A percentile compares a stretch with the other conserved stretches of the same genome.
phyloP scores from a whole-genome alignment of 2,797 vertebrate genomes.

The Menidia menidia region DNA sequence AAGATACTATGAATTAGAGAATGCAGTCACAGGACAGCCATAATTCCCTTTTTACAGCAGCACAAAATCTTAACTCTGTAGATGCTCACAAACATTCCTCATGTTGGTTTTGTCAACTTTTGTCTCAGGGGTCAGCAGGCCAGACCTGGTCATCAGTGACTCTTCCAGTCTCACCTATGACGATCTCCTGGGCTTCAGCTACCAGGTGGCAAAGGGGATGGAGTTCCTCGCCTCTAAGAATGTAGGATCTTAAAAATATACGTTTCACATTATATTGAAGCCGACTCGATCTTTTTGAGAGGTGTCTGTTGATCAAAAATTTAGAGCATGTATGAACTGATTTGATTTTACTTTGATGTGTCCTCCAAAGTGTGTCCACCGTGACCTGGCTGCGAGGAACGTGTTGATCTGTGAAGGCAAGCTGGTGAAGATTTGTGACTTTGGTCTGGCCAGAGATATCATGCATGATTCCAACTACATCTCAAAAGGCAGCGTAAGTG shows the following conservation, averaged over 20 bases:
- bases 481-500: slow-evolving; percentile 97
- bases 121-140: slow-evolving; percentile 84
- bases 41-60: slow-evolving; percentile 26
- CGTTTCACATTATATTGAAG: not conserved
- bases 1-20: slow-evolving; percentile 6
- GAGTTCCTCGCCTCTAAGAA: slow-evolving; percentile 98
- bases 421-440: slow-evolving; percentile 99
- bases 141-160: slow-evolving; percentile 89
- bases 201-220: slow-evolving; percentile 98
- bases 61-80: slow-evolving; percentile 30
- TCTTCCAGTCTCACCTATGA: slow-evolving; percentile 90
- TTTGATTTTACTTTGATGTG: slow-evolving; percentile 4
- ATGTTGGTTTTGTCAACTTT: slow-evolving; percentile 8
- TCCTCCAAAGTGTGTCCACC: slow-evolving; percentile 91
- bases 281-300: not conserved
- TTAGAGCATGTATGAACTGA: not conserved
- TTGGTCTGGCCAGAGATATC: slow-evolving; percentile 96
- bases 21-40: slow-evolving; percentile 46
- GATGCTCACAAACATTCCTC: slow-evolving; percentile 5
- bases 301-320: not conserved
- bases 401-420: slow-evolving; percentile 98
- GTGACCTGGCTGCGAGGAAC: slow-evolving; percentile 95
- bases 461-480: slow-evolving; percentile 99
- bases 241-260: slow-evolving; percentile 70
- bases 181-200: slow-evolving; percentile 96